Conservation (phyloP, 2,797 vertebrate genomes). For the Xenopus petersii region DNA sequence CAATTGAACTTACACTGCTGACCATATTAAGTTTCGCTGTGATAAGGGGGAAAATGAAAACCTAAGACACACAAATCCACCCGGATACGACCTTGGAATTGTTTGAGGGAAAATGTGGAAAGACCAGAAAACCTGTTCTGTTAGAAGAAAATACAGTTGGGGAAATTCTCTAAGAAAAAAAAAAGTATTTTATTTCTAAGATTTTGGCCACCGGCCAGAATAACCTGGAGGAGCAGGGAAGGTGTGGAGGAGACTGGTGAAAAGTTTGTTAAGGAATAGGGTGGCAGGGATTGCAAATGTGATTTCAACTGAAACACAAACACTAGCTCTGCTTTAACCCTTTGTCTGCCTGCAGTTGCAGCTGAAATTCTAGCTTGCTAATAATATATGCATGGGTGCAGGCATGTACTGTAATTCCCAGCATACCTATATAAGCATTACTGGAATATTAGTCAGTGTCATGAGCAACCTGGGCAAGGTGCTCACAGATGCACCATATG, state of each 20-base stretch:
- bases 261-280: conserved; percentile 41
- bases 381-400: no score
- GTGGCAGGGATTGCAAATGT: conserved; percentile 30
- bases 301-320: conserved; percentile 29
- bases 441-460: no score
- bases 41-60: conserved; percentile 8
- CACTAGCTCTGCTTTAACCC: conserved; percentile 27
- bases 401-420: background rate
- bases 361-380: background rate
- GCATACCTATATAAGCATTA: background rate
- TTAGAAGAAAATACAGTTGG: conserved; percentile 40
- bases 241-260: conserved; percentile 42
- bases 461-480: no score
- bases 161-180: conserved; percentile 17
- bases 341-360: background rate
- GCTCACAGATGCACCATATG: no score
- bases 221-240: conserved; percentile 45
- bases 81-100: conserved; percentile 47
- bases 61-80: conserved; percentile 31
- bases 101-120: conserved; percentile 43
- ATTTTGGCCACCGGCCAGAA: conserved; percentile 41
- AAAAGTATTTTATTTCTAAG: conserved; percentile 33
- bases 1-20: no score
- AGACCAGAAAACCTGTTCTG: conserved; percentile 46
- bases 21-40: background rate